phyloP scores from a whole-genome alignment of 2,113 vertebrate genomes.

The Antigone vipio region DNA sequence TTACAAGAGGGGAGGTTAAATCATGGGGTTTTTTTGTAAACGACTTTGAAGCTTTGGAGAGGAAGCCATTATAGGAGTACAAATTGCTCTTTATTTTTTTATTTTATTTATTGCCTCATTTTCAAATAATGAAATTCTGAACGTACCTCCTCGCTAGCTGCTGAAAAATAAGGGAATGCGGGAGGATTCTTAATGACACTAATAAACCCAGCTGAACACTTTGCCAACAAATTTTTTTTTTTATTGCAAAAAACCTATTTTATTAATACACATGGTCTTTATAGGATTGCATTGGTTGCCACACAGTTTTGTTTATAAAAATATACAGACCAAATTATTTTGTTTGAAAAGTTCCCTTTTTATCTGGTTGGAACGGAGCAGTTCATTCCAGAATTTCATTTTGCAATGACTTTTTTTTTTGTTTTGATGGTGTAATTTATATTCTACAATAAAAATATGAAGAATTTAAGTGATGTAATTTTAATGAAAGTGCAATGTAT shows the following conservation, averaged over 20 bases:
- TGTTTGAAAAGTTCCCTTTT: not conserved
- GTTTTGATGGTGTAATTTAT: not conserved
- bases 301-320: constrained; percentile 27
- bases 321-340: constrained; percentile 36
- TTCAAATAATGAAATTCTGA: constrained; percentile 63
- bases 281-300: constrained; percentile 4
- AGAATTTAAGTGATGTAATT: not conserved
- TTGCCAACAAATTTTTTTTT: not conserved
- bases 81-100: constrained; percentile 61
- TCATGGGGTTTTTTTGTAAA: constrained; percentile 9
- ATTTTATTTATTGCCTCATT: constrained; percentile 59
- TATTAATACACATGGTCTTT: constrained; percentile 53
- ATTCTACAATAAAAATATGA: not conserved
- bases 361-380: not conserved
- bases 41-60: constrained; percentile 27
- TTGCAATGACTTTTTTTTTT: not conserved
- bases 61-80: constrained; percentile 38
- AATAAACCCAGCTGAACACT: constrained; percentile 51
- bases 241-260: constrained; percentile 45
- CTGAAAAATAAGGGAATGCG: constrained; percentile 25
- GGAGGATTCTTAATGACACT: constrained; percentile 58
- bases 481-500: not conserved
- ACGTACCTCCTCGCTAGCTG: not conserved
- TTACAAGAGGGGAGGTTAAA: constrained; percentile 30
- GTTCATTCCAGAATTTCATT: constrained; percentile 4